Evolutionary conservation across 1,140 invertebrate genomes (phyloP).

Genomic region (Drosophila busckii): DNA sequence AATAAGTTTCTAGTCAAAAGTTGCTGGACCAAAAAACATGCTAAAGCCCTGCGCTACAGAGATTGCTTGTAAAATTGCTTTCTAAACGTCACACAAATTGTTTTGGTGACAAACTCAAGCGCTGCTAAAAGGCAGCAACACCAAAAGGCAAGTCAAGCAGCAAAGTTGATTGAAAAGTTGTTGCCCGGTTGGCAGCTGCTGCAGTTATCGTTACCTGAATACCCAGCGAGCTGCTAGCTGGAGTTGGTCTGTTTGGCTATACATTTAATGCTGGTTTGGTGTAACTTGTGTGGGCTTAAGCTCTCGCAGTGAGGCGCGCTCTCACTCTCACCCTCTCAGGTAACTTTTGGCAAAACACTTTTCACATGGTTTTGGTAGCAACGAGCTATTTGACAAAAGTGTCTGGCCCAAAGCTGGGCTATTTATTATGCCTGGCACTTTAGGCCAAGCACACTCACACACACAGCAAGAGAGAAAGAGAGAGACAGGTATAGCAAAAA

Average conservation of each 20-base stretch:
- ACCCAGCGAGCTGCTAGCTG: slow-evolving; percentile 5
- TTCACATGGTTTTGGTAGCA: slow-evolving; percentile 54
- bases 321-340: background rate
- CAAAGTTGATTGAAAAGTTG: slow-evolving; percentile 63
- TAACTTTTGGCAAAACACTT: slow-evolving; percentile 52
- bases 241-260: background rate
- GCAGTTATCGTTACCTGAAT: slow-evolving; percentile 16
- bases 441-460: slow-evolving; percentile 27
- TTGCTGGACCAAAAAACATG: too few species aligned
- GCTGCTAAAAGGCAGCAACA: slow-evolving; percentile 12
- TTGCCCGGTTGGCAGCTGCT: slow-evolving; percentile 20
- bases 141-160: slow-evolving; percentile 24
- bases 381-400: slow-evolving; percentile 70
- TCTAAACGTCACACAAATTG: slow-evolving; percentile 25
- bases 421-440: slow-evolving; percentile 61
- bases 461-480: too few species aligned
- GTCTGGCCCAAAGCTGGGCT: slow-evolving; percentile 60
- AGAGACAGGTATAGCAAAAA: too few species aligned
- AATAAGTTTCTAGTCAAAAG: too few species aligned
- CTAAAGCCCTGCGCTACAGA: background rate
- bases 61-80: slow-evolving; percentile 24
- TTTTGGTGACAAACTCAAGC: slow-evolving; percentile 26
- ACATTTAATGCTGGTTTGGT: background rate
- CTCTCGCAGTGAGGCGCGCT: background rate
- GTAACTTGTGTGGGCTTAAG: too few species aligned